Evolutionary conservation across 2,888 invertebrate species (phyloP), one percentile per base, ranked within the genome.

Genomic region (Agrochola circellaris): DNA sequence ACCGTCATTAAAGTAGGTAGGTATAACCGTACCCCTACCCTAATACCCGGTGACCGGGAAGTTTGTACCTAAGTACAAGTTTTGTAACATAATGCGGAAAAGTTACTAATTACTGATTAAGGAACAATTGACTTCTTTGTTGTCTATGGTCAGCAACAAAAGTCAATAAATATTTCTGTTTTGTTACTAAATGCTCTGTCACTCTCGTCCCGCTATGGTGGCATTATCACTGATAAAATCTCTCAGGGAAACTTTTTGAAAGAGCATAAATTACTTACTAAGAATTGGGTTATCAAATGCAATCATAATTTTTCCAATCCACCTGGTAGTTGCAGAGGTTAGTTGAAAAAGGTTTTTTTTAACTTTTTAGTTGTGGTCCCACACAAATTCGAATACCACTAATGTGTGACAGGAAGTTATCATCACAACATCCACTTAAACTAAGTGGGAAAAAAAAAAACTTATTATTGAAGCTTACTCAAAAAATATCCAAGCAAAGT

Each of bases 71-170:
- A 34, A 54, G 13, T 20, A 20, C n/a, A 26, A n/a, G n/a, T 54
- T 34, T 30, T 8, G 8, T 56, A n/a, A 42, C 9, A 42, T 60
- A 60, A 23, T 38, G 15, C 58, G 62, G 56, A 65, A 73, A 34
- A 66, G 26, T 61, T 0, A 58, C 23, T 45, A 69, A 61, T 38
- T 66, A 51, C 4, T 65, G 13, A 38, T 6, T 17, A n/a, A 38
- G 15, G 8, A 23, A 62, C 23, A 83, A 70, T 73, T 9, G 26
- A 60, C 15, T 48, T 30, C 8, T 54, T 83, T 58, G 23, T 56
- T 68, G 20, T 54, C 51, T 60, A 76, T 30, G 4, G 68, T 56
- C 20, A 48, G 48, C 42, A 81, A n/a, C 4, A 51, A 54, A 61
- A 56, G 7, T n/a, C 6, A n/a, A 61, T 23, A n/a, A 60, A n/a